Evolutionary conservation across 2,113 vertebrate genomes (phyloP).

Genomic region (Elachura formosa): DNA sequence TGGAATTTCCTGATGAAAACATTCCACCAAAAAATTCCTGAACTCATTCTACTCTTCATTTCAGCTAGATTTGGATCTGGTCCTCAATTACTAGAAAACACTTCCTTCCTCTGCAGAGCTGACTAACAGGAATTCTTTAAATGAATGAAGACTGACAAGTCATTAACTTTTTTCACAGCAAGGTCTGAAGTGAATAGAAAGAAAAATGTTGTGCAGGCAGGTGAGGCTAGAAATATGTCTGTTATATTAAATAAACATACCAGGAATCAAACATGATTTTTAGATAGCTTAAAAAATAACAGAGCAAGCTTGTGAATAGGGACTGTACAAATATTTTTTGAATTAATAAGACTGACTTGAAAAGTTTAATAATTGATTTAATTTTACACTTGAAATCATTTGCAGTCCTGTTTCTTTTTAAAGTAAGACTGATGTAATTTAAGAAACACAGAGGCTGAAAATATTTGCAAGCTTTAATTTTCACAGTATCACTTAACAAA

Average conservation of each 20-base stretch:
- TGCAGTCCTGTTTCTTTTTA: not conserved
- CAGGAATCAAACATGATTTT: not conserved
- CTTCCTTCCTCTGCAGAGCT: not conserved
- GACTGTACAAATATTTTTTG: constrained; percentile 8
- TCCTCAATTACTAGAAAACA: constrained; percentile 5
- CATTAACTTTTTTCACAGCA: not conserved
- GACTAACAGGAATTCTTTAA: not conserved
- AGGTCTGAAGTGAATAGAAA: not conserved
- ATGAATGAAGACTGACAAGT: not conserved
- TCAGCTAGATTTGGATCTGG: not conserved
- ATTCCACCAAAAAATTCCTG: not conserved
- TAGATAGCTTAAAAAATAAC: not conserved
- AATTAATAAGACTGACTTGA: not conserved
- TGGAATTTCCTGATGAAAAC: constrained; percentile 29
- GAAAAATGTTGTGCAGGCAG: not conserved
- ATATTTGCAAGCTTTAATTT: not conserved
- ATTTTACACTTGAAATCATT: not conserved
- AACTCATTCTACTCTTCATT: not conserved
- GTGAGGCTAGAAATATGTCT: not conserved
- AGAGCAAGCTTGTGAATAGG: not conserved
- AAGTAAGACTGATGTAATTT: not conserved
- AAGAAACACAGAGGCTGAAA: not conserved
- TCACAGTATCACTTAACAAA: not conserved
- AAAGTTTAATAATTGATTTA: not conserved
- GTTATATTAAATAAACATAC: not conserved